Evolutionary conservation across 92 coral and sea anemone genomes (phyloP), one percentile per base, ranked within the genome.

Genomic region (Heliopora coerulea): DNA sequence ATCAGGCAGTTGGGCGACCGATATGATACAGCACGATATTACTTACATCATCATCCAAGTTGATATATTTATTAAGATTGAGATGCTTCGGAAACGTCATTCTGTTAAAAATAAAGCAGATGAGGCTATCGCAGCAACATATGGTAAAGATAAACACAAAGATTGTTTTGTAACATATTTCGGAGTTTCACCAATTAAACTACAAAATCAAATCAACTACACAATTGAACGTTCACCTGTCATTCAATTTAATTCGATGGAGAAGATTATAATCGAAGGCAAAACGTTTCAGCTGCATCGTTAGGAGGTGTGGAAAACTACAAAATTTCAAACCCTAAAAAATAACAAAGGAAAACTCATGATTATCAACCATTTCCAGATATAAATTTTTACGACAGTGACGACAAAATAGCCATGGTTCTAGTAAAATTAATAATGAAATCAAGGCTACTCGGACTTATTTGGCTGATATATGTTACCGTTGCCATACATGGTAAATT

Each of bases 251-350:
- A 62, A 95, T 83, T 57, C 99, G 89, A 78, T 93, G 99, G 10
- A 95, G 87, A 8, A 91, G 88, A 58, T 80, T 85, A 69, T 78
- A 90, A 74, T 95, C 99, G 76, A 95, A 95, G 29, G 96, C 99
- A 86, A 95, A 95, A 48, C 99, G 83, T 77, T 95, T 95, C 66
- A 95, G 83, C 78, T 95, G 99, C 48, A 95, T 76, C 13, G 99
- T 90, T 20, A 95, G 83, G 29, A 95, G 89, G 50, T 86, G 84
- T 8, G 99, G 99, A 41, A 95, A 95, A 24, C 89, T 85, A 12
- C 83, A 79, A 57, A 95, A 95, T 59, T 95, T 95, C 26, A 95
- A 78, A 0, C 99, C 99, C 99, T 95, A 76, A 17, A 62, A 59
- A n/a, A 46, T 6, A 2, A 46, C 12, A 15, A 7, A 46, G 3